A percentile compares a stretch with the other conserved stretches of the same genome.
Evolutionary conservation across 1,140 invertebrate genomes (phyloP).

Genomic region (Caenorhabditis elegans): WBcel235 BX284604.4:8362001-8362500

Average conservation of each 20-base stretch:
- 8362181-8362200: too few relatives aligned
- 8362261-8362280: constrained; percentile 84
- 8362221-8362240: not conserved
- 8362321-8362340: constrained; percentile 89
- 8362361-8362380: constrained; percentile 90
- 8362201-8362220: not conserved
- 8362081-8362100: constrained; percentile 94
- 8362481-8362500: constrained; percentile 98
- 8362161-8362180: constrained; percentile 82
- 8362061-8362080: constrained; percentile 99
- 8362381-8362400: constrained; percentile 98
- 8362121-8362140: constrained; percentile 99
- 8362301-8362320: constrained; percentile 97
- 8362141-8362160: constrained; percentile 98
- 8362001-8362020: constrained; percentile 99
- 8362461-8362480: constrained; percentile 99
- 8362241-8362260: not conserved
- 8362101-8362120: constrained; percentile 99
- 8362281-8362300: constrained; percentile 95
- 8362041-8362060: constrained; percentile 94
- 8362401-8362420: constrained; percentile 94
- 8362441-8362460: constrained; percentile 88
- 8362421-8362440: constrained; percentile 89
- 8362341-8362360: constrained; percentile 99
- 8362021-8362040: constrained; percentile 96